Percentiles rank a stretch among this genome's conserved stretches.
Evolutionary conservation across 1,140 invertebrate species (phyloP).

Genomic region (Philopotamus ludificatus): DNA sequence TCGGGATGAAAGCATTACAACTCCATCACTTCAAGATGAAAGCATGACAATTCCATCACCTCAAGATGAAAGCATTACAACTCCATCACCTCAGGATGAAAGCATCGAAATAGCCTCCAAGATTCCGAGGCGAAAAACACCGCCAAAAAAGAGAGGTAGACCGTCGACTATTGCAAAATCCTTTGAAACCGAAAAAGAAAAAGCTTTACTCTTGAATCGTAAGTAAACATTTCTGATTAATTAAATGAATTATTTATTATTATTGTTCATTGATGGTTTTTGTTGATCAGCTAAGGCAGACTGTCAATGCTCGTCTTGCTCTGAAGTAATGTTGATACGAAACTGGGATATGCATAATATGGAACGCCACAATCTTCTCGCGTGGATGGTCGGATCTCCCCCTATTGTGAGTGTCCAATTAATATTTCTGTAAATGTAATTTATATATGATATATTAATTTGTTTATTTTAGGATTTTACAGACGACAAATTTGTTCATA

Average conservation of each 20-base stretch:
- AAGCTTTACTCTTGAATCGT: too few species aligned
- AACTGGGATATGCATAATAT: slow-evolving; percentile 54
- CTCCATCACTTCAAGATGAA: background rate
- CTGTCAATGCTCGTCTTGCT: slow-evolving; percentile 52
- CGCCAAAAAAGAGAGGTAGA: slow-evolving; percentile 36
- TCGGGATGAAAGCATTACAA: background rate
- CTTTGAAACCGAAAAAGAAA: background rate
- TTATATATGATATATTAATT: slow-evolving; percentile 13
- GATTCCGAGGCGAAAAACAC: slow-evolving; percentile 4
- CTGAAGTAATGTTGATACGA: slow-evolving; percentile 43
- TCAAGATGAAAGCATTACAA: background rate
- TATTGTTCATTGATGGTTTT: too few species aligned
- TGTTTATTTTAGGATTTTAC: slow-evolving; percentile 48
- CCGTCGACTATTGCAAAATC: too few species aligned
- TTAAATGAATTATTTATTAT: too few species aligned
- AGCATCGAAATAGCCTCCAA: background rate
- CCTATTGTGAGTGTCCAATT: slow-evolving; percentile 45
- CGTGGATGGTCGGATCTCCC: slow-evolving; percentile 50
- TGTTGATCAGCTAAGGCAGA: too few species aligned
- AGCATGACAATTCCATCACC: background rate
- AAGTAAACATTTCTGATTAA: too few species aligned
- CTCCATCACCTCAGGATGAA: background rate
- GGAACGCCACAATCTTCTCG: slow-evolving; percentile 52
- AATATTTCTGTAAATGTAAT: background rate
- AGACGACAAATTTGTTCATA: slow-evolving; percentile 46